These are phyloP conservation scores for Oreochromis niloticus DNA, from an alignment of 2,113 vertebrate genomes.

Conservation along the genomic window DNA sequence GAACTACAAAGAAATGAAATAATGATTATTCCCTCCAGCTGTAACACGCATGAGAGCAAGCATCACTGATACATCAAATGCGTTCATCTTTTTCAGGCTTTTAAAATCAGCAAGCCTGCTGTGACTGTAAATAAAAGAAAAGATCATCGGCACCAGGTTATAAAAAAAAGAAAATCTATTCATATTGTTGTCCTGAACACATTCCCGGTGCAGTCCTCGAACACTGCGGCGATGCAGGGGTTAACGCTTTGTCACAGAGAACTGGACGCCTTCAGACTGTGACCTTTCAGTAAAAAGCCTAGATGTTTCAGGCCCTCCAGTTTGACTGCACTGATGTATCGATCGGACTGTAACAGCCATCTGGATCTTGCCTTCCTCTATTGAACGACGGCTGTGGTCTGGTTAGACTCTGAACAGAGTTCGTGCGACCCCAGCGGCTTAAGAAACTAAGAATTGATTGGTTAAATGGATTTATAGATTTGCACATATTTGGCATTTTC, in stretches of 20 bases:
- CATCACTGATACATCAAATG: not conserved
- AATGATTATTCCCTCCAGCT: not conserved
- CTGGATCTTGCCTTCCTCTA: not conserved
- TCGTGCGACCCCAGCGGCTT: not conserved
- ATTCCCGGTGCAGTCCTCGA: not conserved
- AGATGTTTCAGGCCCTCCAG: not conserved
- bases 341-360: constrained; percentile 1
- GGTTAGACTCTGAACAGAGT: not conserved
- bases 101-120: not conserved
- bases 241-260: not conserved
- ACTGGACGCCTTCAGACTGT: not conserved
- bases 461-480: constrained; percentile 20
- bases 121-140: not conserved
- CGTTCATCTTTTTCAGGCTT: not conserved
- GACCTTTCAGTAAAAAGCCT: constrained; percentile 12
- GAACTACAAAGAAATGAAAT: not conserved
- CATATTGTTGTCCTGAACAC: not conserved
- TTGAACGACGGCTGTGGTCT: not conserved
- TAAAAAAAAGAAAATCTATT: not conserved
- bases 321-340: constrained; percentile 6
- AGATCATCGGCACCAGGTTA: not conserved
- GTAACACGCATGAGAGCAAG: not conserved
- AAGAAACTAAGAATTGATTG: constrained; percentile 3
- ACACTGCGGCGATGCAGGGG: not conserved
- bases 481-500: constrained; percentile 6